Conservation (phyloP, 2,797 vertebrate species). For the Girardinus metallicus region DNA sequence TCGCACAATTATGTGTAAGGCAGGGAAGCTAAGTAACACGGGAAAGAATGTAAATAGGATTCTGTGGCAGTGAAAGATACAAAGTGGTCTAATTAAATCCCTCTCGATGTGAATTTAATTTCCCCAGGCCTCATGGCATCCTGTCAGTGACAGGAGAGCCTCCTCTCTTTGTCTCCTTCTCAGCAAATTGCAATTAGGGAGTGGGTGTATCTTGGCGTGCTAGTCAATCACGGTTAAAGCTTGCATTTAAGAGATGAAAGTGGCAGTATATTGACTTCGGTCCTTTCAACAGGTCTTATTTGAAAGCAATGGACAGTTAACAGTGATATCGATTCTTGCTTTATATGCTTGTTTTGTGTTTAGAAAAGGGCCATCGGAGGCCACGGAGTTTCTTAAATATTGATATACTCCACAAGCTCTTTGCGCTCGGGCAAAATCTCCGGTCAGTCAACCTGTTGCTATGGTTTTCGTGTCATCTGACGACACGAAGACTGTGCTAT, state of each 20-base stretch:
- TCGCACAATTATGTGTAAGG: conserved; percentile 43
- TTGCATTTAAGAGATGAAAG: conserved; percentile 52
- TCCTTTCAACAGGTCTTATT: conserved; percentile 42
- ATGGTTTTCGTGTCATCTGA: conserved; percentile 35
- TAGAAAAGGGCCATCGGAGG: conserved; percentile 34
- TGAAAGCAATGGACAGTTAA: conserved; percentile 59
- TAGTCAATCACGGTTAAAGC: conserved; percentile 61
- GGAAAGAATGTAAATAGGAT: conserved; percentile 70
- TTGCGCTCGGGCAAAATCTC: conserved; percentile 21
- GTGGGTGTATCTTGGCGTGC: conserved; percentile 50
- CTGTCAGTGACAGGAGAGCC: conserved; percentile 65
- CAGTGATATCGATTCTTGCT: conserved; percentile 59
- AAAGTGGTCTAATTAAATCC: conserved; percentile 77
- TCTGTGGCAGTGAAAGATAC: conserved; percentile 66
- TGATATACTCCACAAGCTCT: conserved; percentile 30
- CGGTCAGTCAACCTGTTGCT: conserved; percentile 37
- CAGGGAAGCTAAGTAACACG: conserved; percentile 51
- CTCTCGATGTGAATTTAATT: conserved; percentile 69
- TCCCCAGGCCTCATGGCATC: conserved; percentile 57
- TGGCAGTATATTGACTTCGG: conserved; percentile 33
- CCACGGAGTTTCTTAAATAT: conserved; percentile 27
- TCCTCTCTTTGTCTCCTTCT: conserved; percentile 61
- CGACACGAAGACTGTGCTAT: conserved; percentile 24
- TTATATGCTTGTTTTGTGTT: conserved; percentile 48
- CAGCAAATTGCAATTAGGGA: conserved; percentile 69